Conservation (phyloP, 2,113 vertebrate genomes). For the Tetrao urogallus region DNA sequence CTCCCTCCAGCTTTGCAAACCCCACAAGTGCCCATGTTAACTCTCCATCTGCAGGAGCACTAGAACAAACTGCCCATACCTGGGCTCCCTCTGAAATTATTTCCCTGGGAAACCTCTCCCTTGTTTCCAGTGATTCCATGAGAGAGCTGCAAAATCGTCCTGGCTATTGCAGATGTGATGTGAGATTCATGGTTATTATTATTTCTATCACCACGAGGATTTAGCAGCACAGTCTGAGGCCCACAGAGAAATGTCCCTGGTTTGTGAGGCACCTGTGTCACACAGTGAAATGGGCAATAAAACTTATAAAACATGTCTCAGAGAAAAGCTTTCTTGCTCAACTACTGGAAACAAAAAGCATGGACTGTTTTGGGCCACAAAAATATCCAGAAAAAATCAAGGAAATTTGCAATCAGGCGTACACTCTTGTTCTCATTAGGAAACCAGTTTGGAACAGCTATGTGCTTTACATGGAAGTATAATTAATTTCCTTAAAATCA, state of each 20-base stretch:
- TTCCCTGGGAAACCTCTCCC: slow-evolving; percentile 55
- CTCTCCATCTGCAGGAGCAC: background rate
- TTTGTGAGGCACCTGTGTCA: background rate
- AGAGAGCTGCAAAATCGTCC: background rate
- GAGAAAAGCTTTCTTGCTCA: background rate
- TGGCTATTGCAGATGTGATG: background rate
- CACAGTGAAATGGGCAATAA: background rate
- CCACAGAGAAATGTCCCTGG: background rate
- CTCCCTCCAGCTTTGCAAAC: background rate
- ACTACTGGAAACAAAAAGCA: background rate
- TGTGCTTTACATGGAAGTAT: background rate
- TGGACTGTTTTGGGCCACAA: rapidly evolving
- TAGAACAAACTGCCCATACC: background rate
- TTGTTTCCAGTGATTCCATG: slow-evolving; percentile 35
- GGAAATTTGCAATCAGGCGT: background rate
- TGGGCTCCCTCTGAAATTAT: slow-evolving; percentile 17
- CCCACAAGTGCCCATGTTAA: background rate
- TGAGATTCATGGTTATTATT: background rate
- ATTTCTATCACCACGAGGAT: background rate
- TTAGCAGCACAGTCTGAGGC: background rate
- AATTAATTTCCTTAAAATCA: background rate
- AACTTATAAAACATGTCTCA: background rate
- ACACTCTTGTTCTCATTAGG: background rate
- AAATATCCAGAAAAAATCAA: background rate
- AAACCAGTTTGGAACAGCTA: background rate